Base-by-base conservation (phyloP, 2,888 invertebrate genomes). In the Onchidella celtica region DNA sequence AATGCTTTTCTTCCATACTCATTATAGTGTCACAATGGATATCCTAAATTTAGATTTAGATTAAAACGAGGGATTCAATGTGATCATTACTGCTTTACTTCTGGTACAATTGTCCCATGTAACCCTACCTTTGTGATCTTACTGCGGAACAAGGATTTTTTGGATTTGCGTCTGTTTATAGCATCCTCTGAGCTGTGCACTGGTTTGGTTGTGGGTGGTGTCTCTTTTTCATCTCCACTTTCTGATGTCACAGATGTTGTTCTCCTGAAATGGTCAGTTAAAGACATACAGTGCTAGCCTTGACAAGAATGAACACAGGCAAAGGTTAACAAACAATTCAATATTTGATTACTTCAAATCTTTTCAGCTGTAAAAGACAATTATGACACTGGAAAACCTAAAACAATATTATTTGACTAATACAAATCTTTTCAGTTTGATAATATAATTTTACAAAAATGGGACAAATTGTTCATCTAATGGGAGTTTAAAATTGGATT, bases 211-310 rank as follows among this genome's bases (percentile, higher is more conserved):
- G 65, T 14, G 2, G 59, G 40, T 2, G 78, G 59, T 78, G 83
- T 81, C n/a, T 91, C 91, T 73, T 86, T 86, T 83, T 92, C 92
- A 86, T 92, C 92, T 32, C 91, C 91, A 85, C 91, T 91, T 65
- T 92, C 92, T 61, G 92, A 92, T 4, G 91, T 91, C 72, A 91
- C 87, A 4, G 90, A 90, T 1, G 88, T 88, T 17, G 90, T 88
- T 9, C 90, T 85, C 78, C 89, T 90, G 27, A 17, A 17, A 61
- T 47, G 6, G 47, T 6, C 6, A 17, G 47, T 47, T 11, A 47
- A 17, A 47, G 17, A 47, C 6, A 11, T 17, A 47, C 47, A 11
- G 47, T 47, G 47, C n/a, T n/a, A n/a, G n/a, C n/a, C n/a, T n/a
- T n/a, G n/a, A n/a, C n/a, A n/a, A n/a, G n/a, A n/a, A n/a, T n/a